Conservation (phyloP, 2,113 vertebrate species). For the Gobio gobio region DNA sequence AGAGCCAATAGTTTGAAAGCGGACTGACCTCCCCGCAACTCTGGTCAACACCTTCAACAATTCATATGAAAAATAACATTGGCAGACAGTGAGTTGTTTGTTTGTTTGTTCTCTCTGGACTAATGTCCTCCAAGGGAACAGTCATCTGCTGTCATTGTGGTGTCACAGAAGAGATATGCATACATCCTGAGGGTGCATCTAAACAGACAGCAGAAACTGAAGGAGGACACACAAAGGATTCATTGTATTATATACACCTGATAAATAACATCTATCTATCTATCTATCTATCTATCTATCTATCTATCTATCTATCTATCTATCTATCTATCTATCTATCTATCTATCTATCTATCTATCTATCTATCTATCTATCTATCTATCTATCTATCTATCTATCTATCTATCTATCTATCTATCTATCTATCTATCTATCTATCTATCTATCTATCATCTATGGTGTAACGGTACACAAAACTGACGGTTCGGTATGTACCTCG, state of each 20-base stretch:
- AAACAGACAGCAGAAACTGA: neutral
- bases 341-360: no score
- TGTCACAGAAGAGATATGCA: neutral
- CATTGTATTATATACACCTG: neutral
- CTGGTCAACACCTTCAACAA: conserved; percentile 24
- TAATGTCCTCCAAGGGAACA: neutral
- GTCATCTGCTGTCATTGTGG: conserved; percentile 7
- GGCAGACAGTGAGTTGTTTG: conserved; percentile 7
- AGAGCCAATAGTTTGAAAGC: neutral
- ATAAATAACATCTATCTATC: neutral
- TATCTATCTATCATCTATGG: no score
- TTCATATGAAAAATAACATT: neutral
- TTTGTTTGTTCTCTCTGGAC: conserved; percentile 11
- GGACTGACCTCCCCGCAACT: conserved; percentile 18
- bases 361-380: no score
- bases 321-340: no score
- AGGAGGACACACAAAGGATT: neutral
- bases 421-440: no score
- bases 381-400: no score
- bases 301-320: neutral
- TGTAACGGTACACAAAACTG: no score
- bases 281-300: no score
- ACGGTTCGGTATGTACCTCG: no score
- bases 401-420: no score
- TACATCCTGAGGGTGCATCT: neutral